Evolutionary conservation across 2,113 vertebrate species (phyloP).

Genomic region (Upupa epops): DNA sequence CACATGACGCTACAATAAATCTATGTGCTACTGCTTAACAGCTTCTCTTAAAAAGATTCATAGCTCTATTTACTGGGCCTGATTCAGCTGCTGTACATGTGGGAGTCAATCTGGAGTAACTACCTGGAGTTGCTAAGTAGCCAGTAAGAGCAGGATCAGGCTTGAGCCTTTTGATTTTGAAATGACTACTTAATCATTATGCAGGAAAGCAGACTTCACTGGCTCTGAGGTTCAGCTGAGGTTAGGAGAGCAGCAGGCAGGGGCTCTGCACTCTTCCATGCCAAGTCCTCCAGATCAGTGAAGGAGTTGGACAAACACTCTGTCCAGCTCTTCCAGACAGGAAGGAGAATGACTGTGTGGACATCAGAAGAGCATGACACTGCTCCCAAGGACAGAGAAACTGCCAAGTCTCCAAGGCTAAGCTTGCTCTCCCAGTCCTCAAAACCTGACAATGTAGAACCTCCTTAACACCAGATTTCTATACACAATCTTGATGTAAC

Average conservation of each 20-base stretch:
- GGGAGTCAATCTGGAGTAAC: conserved; percentile 21
- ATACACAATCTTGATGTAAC: neutral
- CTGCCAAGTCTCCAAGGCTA: neutral
- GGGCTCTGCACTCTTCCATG: neutral
- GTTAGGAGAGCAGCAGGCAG: neutral
- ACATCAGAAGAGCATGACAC: neutral
- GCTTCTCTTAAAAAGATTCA: conserved; percentile 69
- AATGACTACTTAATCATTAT: conserved; percentile 11
- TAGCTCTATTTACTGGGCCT: conserved; percentile 51
- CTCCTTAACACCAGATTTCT: neutral
- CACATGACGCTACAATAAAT: conserved; percentile 67
- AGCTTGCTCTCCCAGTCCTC: neutral
- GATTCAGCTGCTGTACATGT: neutral
- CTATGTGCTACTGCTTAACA: conserved; percentile 46
- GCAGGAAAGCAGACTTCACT: neutral
- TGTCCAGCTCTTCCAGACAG: neutral
- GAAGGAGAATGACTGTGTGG: neutral
- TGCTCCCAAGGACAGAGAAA: neutral
- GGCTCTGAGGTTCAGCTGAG: neutral
- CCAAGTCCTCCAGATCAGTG: neutral
- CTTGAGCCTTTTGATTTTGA: conserved; percentile 3
- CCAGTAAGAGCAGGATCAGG: neutral
- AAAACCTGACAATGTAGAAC: neutral
- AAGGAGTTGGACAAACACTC: neutral
- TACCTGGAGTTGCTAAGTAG: neutral